Percentiles rank a stretch among this genome's conserved stretches.
phyloP scores from a whole-genome alignment of 2,888 invertebrate genomes.

The Pecten maximus region DNA sequence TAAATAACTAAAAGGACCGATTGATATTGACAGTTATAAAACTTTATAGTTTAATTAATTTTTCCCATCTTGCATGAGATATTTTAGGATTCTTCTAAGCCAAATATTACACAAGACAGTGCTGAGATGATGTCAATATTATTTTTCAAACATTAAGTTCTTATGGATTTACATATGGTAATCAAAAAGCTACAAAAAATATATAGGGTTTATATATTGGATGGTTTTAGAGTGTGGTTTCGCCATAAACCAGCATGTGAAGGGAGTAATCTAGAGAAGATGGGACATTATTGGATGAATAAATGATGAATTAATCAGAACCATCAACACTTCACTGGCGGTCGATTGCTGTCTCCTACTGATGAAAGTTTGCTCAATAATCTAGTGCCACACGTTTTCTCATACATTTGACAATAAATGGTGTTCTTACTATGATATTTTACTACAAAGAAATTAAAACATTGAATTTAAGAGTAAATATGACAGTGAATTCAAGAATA shows the following conservation, averaged over 20 bases:
- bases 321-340: background rate
- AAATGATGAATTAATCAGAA: constrained; percentile 20
- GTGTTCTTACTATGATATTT: too few relatives aligned
- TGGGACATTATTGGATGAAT: background rate
- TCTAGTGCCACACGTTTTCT: too few relatives aligned
- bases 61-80: too few relatives aligned
- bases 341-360: background rate
- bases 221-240: background rate
- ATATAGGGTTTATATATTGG: background rate
- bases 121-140: background rate
- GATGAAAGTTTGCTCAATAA: too few relatives aligned
- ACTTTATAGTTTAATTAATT: too few relatives aligned
- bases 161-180: background rate
- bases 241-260: background rate
- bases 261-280: background rate
- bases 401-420: too few relatives aligned
- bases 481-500: too few relatives aligned
- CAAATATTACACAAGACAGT: background rate
- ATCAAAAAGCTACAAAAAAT: background rate
- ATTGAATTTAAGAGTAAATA: too few relatives aligned
- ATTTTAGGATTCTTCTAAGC: too few relatives aligned
- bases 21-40: too few relatives aligned
- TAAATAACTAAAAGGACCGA: too few relatives aligned
- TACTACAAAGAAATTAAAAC: too few relatives aligned
- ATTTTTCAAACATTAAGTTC: background rate